Evolutionary conservation across 2,113 vertebrate species (phyloP).

Genomic region (Alethe diademata): DNA sequence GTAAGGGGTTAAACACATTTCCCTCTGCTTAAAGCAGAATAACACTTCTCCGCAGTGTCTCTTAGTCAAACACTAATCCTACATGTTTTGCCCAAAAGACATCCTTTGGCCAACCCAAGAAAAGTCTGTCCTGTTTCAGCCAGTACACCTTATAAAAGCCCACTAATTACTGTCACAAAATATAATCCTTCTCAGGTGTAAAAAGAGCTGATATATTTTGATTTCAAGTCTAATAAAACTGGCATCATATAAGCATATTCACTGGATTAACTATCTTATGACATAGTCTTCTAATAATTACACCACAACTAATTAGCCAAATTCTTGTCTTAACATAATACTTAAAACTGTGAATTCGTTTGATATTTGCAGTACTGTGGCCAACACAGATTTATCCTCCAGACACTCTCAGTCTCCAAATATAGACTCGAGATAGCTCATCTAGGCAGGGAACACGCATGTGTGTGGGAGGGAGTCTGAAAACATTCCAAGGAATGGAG

Average conservation of each 20-base stretch:
- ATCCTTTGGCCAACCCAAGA: neutral
- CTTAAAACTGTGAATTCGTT: neutral
- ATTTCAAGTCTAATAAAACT: neutral
- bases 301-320: neutral
- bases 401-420: neutral
- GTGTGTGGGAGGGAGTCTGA: neutral
- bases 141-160: neutral
- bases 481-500: neutral
- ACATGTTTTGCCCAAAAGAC: neutral
- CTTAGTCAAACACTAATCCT: neutral
- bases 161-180: neutral
- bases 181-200: neutral
- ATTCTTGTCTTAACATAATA: neutral
- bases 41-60: neutral
- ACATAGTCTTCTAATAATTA: neutral
- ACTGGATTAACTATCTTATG: neutral
- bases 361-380: neutral
- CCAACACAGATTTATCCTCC: constrained; percentile 5
- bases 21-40: neutral
- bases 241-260: neutral
- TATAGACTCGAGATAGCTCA: neutral
- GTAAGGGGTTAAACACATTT: neutral
- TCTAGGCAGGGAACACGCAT: neutral
- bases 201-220: neutral
- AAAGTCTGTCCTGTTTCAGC: neutral